Evolutionary conservation across 92 coral and sea anemone genomes (phyloP), one percentile per base, ranked within the genome.

Genomic region (Actinostola sp.): DNA sequence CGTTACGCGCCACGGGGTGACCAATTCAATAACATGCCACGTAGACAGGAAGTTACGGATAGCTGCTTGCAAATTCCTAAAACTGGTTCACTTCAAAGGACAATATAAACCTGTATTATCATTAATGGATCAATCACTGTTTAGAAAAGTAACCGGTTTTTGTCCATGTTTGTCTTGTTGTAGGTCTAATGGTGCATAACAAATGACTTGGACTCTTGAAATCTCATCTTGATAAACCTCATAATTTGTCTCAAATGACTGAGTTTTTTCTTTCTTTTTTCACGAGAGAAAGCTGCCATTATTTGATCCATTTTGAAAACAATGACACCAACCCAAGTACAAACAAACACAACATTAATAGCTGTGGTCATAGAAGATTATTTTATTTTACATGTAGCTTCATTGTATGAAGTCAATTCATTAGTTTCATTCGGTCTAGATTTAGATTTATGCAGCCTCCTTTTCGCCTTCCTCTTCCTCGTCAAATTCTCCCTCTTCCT

Each of bases 401-500:
- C 63, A 57, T 57, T 27, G 13, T 13, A 21, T 57, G 63, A 67
- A 48, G 72, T 24, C 72, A 51, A 49, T 51, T n/a, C n/a, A n/a
- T n/a, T n/a, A n/a, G n/a, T n/a, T n/a, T n/a, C n/a, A n/a, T n/a
- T n/a, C n/a, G n/a, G n/a, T n/a, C n/a, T n/a, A n/a, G n/a, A n/a
- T n/a, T n/a, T n/a, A n/a, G n/a, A 30, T 56, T 58, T 58, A 58
- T 11, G 64, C 64, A 28, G 76, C 87, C 53, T 86, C 89, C 19
- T 59, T 84, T 15, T 50, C 89, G 30, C 53, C 80, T 54, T 82
- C 89, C 39, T 80, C 97, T 67, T 91, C 92, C 56, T 91, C 92
- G 0, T 84, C 97, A 84, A 87, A 83, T 64, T 90, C 97, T 36
- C 89, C 96, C 71, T 89, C 96, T 39, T 89, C 96, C 42, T 89